Evolutionary conservation across 2,888 invertebrate genomes (phyloP).

Genomic region (Tenodera sinensis): DNA sequence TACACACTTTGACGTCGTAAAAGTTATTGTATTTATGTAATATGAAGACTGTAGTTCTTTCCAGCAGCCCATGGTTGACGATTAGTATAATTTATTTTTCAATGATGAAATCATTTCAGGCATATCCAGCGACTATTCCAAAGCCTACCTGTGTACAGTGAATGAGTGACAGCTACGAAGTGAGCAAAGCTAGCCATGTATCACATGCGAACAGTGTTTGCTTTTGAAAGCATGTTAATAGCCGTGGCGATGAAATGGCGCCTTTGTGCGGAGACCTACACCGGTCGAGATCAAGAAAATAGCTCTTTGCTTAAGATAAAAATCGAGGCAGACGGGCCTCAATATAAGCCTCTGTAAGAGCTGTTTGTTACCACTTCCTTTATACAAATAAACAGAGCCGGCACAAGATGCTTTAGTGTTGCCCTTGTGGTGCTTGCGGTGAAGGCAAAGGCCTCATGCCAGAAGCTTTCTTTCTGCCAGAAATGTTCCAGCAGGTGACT

Average conservation of each 20-base stretch:
- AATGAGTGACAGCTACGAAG: no score
- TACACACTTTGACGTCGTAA: no score
- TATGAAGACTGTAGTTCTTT: no score
- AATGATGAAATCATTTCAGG: no score
- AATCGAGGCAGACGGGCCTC: background rate
- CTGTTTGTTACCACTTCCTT: background rate
- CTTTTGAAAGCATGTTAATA: constrained; percentile 4
- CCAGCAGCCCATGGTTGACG: no score
- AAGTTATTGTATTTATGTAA: no score
- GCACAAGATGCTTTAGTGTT: background rate
- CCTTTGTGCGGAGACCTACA: background rate
- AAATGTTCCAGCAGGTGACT: background rate
- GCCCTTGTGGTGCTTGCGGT: background rate
- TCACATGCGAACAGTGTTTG: background rate
- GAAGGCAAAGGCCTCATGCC: background rate
- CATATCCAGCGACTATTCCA: no score
- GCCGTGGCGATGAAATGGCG: background rate
- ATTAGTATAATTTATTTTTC: no score
- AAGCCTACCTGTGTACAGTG: no score
- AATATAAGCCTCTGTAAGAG: background rate
- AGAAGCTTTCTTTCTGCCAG: no score
- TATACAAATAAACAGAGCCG: background rate
- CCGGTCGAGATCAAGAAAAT: background rate
- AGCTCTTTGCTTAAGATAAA: background rate
- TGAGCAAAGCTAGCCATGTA: background rate